Base-by-base conservation (phyloP, 1,140 invertebrate species). In the Trissolcus basalis region DNA sequence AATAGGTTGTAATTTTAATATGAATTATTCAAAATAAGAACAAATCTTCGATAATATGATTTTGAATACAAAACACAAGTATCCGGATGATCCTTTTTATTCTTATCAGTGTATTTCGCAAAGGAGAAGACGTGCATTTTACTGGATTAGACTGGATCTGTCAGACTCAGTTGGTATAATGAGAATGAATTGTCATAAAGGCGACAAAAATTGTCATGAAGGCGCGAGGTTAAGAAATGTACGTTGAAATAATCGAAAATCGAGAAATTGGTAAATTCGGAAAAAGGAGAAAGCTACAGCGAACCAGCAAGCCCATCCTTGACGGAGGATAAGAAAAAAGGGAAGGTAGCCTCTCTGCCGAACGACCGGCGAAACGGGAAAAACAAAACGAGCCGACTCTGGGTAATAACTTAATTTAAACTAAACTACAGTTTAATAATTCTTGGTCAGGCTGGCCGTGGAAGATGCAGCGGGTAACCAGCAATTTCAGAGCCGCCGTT, bases 341-440 rank as follows among this genome's bases (percentile, higher is more conserved):
- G 60, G 55, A 51, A 78, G 70, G 61, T 77, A 80, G 84, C 78
- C 81, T 80, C 70, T 59, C 81, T 80, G 68, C 53, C 53, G 47
- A 33, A 54, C 47, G 68, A 72, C 36, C 64, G 79, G 70, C 68
- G 77, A 80, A 83, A 83, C 79, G 78, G 76, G 72, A 83, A 83
- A 80, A 82, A 83, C 80, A 87, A 85, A 83, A 85, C 82, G 80
- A 68, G 73, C 81, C 77, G 80, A 82, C 84, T 82, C 78, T 73
- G 85, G 85, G 87, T 89, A 89, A 89, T 89, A 89, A 89, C 87
- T 89, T 89, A 89, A 89, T 89, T 89, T 88, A 89, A 89, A 88
- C 87, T 89, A 89, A 89, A 89, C 87, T 89, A 89, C 87, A 88
- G 87, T 89, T 89, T 89, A 89, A 89, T 89, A 89, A 89, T 89